These are phyloP conservation scores for Mesoligia furuncula DNA, from an alignment of 2,888 invertebrate species.

Conservation along the genomic window DNA sequence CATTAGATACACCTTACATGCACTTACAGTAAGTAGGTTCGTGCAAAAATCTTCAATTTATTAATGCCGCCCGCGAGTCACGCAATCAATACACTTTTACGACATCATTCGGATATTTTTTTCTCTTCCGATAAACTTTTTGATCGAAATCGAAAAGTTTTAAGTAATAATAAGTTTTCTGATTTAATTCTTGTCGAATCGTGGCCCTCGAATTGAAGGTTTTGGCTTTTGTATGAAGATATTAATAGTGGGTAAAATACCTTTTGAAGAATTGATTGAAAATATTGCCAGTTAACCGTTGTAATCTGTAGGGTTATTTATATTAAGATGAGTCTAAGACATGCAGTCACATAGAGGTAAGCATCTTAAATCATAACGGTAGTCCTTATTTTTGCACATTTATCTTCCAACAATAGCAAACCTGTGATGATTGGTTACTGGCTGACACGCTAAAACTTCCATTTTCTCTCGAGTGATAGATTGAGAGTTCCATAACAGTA, in stretches of 20 bases:
- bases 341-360: too few relatives aligned
- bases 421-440: slow-evolving; percentile 14
- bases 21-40: slow-evolving; percentile 34
- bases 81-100: slow-evolving; percentile 42
- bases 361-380: not conserved
- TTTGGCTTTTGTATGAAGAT: not conserved
- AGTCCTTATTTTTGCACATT: not conserved
- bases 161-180: slow-evolving; percentile 39
- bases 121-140: slow-evolving; percentile 44
- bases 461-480: slow-evolving; percentile 31
- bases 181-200: slow-evolving; percentile 32
- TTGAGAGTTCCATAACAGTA: slow-evolving; percentile 35
- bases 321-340: not conserved
- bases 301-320: too few relatives aligned
- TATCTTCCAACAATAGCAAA: not conserved
- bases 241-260: not conserved
- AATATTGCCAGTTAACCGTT: not conserved
- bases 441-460: slow-evolving; percentile 14
- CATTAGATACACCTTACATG: slow-evolving; percentile 32
- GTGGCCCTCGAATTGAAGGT: slow-evolving; percentile 3
- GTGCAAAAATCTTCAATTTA: slow-evolving; percentile 35
- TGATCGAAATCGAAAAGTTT: slow-evolving; percentile 40
- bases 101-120: slow-evolving; percentile 31
- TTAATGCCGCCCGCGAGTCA: slow-evolving; percentile 2
- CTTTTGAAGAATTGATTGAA: not conserved